A percentile compares a stretch with the other conserved stretches of the same genome.
Conservation (phyloP, 64 coral and sea anemone genomes). For the Actinia tenebrosa region DNA sequence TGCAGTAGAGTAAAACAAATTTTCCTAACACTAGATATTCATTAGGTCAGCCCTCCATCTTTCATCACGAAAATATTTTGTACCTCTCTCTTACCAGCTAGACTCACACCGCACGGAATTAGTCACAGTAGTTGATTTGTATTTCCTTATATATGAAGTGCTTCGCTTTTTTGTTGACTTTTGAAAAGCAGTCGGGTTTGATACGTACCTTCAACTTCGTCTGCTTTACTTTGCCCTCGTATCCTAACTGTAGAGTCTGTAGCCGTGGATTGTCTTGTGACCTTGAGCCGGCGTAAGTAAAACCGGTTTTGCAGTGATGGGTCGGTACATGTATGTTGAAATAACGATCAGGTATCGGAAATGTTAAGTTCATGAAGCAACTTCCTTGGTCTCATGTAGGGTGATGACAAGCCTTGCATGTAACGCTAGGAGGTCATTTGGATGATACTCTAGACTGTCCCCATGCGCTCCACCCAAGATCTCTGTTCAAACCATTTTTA, state of each 20-base stretch:
- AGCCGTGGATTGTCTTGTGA: background rate
- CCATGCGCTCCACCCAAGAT: background rate
- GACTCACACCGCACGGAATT: background rate
- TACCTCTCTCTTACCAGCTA: too few species aligned
- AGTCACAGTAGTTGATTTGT: background rate
- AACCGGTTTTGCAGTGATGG: background rate
- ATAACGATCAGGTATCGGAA: background rate
- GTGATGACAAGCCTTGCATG: background rate
- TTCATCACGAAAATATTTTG: too few species aligned
- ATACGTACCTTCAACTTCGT: background rate
- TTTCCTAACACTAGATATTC: too few species aligned
- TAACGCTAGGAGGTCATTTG: background rate
- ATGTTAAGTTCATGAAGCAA: background rate
- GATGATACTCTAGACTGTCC: background rate
- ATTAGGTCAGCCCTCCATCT: too few species aligned
- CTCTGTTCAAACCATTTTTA: too few species aligned
- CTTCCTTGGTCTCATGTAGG: background rate
- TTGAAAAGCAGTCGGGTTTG: background rate
- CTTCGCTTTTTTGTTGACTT: background rate
- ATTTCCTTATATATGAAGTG: background rate
- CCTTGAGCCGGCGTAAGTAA: background rate
- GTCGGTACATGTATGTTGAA: background rate
- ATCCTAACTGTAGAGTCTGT: too few species aligned
- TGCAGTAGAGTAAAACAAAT: too few species aligned
- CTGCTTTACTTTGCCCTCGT: background rate